A percentile compares a stretch with the other conserved stretches of the same genome.
Evolutionary conservation across 2,888 invertebrate species (phyloP).

Genomic region (Mesorhabditis belari): DNA sequence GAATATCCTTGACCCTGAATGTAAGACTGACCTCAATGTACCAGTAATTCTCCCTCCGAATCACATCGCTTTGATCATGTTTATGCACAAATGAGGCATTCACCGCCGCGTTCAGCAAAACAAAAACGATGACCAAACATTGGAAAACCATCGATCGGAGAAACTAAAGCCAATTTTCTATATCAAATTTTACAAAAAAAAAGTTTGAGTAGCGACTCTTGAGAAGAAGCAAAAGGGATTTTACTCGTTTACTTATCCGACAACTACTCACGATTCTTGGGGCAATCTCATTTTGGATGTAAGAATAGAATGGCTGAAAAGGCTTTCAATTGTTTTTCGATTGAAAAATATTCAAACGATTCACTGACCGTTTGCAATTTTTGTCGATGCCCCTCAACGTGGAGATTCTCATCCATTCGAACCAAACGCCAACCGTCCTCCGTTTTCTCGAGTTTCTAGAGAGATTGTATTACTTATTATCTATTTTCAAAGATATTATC

Average conservation of each 20-base stretch:
- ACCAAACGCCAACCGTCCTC: constrained; percentile 91
- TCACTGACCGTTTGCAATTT: constrained; percentile 18
- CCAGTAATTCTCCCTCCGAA: constrained; percentile 38
- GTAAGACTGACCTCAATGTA: constrained; percentile 47
- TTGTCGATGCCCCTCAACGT: constrained; percentile 24
- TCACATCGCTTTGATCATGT: constrained; percentile 67
- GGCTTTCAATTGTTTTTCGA: neutral
- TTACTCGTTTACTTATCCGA: too few species aligned
- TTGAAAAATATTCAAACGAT: neutral
- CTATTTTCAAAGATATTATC: too few species aligned
- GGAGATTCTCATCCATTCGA: constrained; percentile 70
- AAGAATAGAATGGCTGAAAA: neutral
- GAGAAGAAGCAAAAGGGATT: too few species aligned
- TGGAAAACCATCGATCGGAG: constrained; percentile 79
- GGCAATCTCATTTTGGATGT: neutral
- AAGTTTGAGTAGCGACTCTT: neutral
- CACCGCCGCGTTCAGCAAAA: constrained; percentile 87
- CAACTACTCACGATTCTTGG: neutral
- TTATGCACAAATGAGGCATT: constrained; percentile 91
- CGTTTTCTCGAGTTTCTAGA: constrained; percentile 64
- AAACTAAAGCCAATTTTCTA: constrained; percentile 55
- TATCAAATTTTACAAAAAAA: neutral
- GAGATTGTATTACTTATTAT: too few species aligned
- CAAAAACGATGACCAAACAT: constrained; percentile 75
- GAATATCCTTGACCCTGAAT: neutral